Conservation (phyloP, 2,797 vertebrate genomes). For the Lophius americanus region DNA sequence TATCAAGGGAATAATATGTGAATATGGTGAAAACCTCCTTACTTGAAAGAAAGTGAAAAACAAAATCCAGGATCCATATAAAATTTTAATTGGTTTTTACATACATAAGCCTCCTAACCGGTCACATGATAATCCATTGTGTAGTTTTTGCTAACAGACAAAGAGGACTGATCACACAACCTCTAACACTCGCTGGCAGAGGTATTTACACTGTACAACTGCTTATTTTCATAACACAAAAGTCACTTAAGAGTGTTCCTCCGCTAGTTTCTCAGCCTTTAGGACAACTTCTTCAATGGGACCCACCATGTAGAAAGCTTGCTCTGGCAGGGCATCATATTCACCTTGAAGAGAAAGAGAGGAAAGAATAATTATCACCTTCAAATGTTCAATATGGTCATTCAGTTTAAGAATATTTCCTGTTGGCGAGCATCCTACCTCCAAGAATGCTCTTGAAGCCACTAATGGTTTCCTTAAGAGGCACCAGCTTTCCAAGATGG, state of each 20-base stretch:
- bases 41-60: too few relatives aligned
- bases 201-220: conserved; percentile 50
- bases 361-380: background rate
- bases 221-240: background rate
- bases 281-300: conserved; percentile 91
- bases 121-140: too few relatives aligned
- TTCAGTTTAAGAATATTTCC: background rate
- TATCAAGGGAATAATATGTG: too few relatives aligned
- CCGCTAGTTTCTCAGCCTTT: conserved; percentile 88
- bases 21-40: too few relatives aligned
- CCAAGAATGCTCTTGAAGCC: conserved; percentile 90
- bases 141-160: too few relatives aligned
- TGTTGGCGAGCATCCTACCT: conserved; percentile 69
- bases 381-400: background rate
- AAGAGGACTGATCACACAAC: too few relatives aligned
- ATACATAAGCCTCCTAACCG: too few relatives aligned
- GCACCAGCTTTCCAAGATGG: conserved; percentile 92
- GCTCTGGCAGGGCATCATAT: conserved; percentile 90
- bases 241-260: conserved; percentile 77
- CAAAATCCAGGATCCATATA: too few relatives aligned
- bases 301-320: conserved; percentile 95
- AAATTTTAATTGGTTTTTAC: too few relatives aligned
- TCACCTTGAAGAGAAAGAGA: conserved; percentile 76
- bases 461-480: conserved; percentile 91
- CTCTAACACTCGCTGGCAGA: too few relatives aligned